Evolutionary conservation across 1,140 invertebrate genomes (phyloP), one percentile per base, ranked within the genome.

Genomic region (Eriocheir sinensis): DNA sequence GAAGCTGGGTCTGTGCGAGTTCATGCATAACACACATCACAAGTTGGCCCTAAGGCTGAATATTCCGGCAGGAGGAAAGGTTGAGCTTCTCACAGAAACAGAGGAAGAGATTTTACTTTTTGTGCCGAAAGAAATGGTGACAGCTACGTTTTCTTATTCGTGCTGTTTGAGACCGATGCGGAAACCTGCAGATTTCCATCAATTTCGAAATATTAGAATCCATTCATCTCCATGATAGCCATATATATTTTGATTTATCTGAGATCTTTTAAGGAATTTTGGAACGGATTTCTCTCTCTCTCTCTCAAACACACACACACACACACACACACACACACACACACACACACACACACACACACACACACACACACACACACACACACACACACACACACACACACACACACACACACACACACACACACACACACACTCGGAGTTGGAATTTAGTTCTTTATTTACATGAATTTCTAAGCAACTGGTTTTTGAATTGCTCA

Each of bases 111-210:
- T 72, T 72, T 72, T 72, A 72, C 60, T 72, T 72, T 9, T n/a
- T 17, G 60, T n/a, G 60, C n/a, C 27, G 27, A 72, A n/a, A 72
- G 60, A 72, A 72, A 72, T 72, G 60, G 60, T 72, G 60, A 72
- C 60, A 72, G 60, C 60, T n/a, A 72, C 60, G 60, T 72, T 72
- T 72, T 72, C 60, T 72, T 72, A 72, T 72, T 72, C 60, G 21
- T 72, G 21, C 60, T 21, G 48, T 53, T 53, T 53, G 12, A 53
- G 48, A 17, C 48, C n/a, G 60, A n/a, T n/a, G 60, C 12, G 60
- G 60, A 72, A 72, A 72, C 60, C 60, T 72, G 17, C 60, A 21
- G 60, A n/a, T 72, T 72, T 72, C 60, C 60, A 72, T 72, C 60
- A 72, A 72, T 72, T 72, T 21, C 60, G 60, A 72, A 72, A 72